Percentiles rank a stretch among this genome's conserved stretches.
These are phyloP conservation scores for Phaenicophaeus curvirostris DNA, from an alignment of 2,797 vertebrate species.

Conservation along the genomic window DNA sequence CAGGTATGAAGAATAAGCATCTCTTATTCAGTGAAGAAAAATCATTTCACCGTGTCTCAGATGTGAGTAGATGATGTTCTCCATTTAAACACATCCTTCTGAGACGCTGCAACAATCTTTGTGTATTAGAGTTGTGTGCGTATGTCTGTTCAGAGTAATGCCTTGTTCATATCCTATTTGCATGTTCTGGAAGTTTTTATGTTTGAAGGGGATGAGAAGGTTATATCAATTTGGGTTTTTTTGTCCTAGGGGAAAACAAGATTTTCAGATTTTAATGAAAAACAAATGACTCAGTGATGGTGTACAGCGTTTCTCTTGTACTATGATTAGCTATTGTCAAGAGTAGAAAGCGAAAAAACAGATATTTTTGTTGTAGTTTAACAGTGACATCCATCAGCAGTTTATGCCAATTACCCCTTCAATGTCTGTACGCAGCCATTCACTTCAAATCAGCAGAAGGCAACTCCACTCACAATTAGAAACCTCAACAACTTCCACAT, in stretches of 20 bases:
- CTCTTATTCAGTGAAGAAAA: neutral
- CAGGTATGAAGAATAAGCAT: neutral
- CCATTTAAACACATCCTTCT: neutral
- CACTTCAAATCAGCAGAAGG: neutral
- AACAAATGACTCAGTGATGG: slow-evolving; percentile 48
- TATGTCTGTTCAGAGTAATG: neutral
- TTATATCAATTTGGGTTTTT: neutral
- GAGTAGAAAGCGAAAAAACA: neutral
- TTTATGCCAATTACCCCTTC: slow-evolving; percentile 29
- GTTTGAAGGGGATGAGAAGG: slow-evolving; percentile 26
- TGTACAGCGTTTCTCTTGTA: neutral
- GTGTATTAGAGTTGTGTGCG: neutral
- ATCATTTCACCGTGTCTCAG: neutral
- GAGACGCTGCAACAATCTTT: neutral
- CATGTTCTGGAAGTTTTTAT: neutral
- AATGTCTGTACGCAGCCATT: neutral
- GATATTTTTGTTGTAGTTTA: slow-evolving; percentile 17
- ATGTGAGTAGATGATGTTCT: neutral
- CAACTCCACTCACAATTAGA: neutral
- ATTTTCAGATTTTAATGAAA: slow-evolving; percentile 34
- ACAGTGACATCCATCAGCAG: slow-evolving; percentile 39
- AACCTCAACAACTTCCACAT: neutral
- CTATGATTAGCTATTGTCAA: slow-evolving; percentile 42
- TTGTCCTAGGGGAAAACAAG: neutral
- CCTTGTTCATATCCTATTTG: neutral